Conservation (phyloP, 2,797 vertebrate species). For the Erpetoichthys calabaricus region DNA sequence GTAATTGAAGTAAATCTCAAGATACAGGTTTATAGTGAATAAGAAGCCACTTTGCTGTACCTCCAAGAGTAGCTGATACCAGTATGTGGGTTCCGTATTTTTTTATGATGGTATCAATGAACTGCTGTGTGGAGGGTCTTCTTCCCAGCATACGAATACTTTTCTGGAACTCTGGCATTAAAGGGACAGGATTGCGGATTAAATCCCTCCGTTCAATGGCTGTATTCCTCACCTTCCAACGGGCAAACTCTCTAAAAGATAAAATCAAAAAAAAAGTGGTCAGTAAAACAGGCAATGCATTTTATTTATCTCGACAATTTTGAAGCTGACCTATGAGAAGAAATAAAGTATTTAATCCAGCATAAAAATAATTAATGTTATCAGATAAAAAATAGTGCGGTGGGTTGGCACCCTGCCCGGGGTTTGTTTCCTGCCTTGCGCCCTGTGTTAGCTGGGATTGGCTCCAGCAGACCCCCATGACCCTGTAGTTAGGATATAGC, state of each 20-base stretch:
- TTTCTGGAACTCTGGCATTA: slow-evolving; percentile 96
- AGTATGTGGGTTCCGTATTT: slow-evolving; percentile 98
- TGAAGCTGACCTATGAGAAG: too few species aligned
- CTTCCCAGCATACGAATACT: slow-evolving; percentile 89
- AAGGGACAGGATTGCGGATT: slow-evolving; percentile 79
- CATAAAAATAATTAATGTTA: slow-evolving; percentile 7
- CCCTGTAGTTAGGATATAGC: too few species aligned
- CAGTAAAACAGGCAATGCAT: too few species aligned
- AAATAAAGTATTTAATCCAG: too few species aligned
- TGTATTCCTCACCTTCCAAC: slow-evolving; percentile 99
- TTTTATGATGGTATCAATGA: slow-evolving; percentile 98
- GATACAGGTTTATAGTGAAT: too few species aligned
- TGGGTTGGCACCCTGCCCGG: too few species aligned
- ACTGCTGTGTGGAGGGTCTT: slow-evolving; percentile 90
- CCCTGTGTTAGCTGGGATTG: too few species aligned
- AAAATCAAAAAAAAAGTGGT: slow-evolving; percentile 5
- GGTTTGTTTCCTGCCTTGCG: too few species aligned
- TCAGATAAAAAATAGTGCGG: neutral
- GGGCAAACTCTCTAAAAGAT: slow-evolving; percentile 87
- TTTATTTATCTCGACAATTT: too few species aligned
- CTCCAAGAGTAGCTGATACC: slow-evolving; percentile 96
- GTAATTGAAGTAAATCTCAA: too few species aligned
- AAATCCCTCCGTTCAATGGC: slow-evolving; percentile 91
- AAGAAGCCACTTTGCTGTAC: slow-evolving; percentile 34
- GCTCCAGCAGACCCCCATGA: too few species aligned